Conservation (phyloP, 2,888 invertebrate species). For the Eumerus sabulonum region DNA sequence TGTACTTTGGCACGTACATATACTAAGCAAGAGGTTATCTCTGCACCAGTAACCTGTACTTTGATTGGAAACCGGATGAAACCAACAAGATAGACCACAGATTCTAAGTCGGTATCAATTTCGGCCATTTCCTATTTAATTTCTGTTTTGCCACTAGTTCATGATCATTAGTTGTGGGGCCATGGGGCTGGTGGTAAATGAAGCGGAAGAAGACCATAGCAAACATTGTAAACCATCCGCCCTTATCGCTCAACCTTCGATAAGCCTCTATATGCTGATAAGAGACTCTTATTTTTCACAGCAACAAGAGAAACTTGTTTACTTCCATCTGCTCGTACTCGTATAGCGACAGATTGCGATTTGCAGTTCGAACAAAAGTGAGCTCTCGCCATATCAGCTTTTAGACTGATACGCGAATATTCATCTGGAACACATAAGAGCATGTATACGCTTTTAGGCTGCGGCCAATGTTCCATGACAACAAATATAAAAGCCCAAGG, state of each 20-base stretch:
- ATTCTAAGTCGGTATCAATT: conserved; percentile 23
- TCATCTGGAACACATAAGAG: no score
- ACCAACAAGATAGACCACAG: no score
- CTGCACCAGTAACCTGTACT: neutral
- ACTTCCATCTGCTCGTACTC: conserved; percentile 3
- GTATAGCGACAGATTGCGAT: no score
- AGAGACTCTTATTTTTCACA: neutral
- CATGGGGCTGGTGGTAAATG: neutral
- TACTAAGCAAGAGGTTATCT: conserved; percentile 25
- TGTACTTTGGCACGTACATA: conserved; percentile 35
- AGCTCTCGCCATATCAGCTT: no score
- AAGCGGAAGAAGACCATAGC: conserved; percentile 7
- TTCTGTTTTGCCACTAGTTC: conserved; percentile 31
- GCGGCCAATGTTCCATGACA: conserved; percentile 34
- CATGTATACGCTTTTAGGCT: no score
- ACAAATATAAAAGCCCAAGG: conserved; percentile 60
- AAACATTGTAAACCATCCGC: neutral
- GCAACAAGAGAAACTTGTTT: conserved; percentile 29
- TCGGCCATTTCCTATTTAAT: neutral
- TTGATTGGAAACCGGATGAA: no score
- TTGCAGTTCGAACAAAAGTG: no score
- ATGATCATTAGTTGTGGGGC: conserved; percentile 33
- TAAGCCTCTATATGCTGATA: conserved; percentile 23
- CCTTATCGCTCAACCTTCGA: conserved; percentile 33
- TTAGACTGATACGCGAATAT: no score